Base-by-base conservation (phyloP, 2,888 invertebrate species). In the Mesoligia furuncula region DNA sequence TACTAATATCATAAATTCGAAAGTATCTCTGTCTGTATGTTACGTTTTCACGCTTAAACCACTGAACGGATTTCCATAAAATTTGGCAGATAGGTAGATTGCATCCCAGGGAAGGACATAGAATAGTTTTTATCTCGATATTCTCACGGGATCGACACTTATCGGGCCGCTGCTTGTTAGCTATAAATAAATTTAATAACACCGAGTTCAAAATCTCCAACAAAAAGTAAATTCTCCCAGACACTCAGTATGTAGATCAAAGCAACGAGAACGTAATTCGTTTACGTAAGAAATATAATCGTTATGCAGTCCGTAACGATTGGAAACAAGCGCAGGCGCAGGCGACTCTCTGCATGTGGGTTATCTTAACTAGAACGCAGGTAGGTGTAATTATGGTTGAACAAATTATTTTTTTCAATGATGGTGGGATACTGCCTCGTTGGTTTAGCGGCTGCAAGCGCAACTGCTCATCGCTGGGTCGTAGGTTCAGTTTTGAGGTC, bases 161-260 rank as follows among this genome's bases (percentile, higher is more conserved):
- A 31, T 31, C 31, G 31, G 31, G 31, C 31, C 31, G 31, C 31
- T 31, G 31, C 31, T 31, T 3, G 31, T 31, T 31, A 31, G 31
- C 31, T 31, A 31, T 31, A 31, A 31, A 31, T 36, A 45, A 45
- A n/a, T 1, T 11, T 57, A n/a, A 57, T 57, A 57, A 57, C n/a
- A 11, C 13, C 11, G 57, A n/a, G 13, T 5, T 27, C 83, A 82
- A 78, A 65, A 9, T 13, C 39, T 76, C 0, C 11, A 17, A 76
- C 42, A 69, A 69, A 57, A 79, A 80, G 36, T 51, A 2, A 57
- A 36, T 36, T 79, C 68, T 84, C 79, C 15, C 59, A 79, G 59
- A 20, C 6, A 51, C 8, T 51, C 45, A 65, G 27, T 79, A 81
- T 71, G 65, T 84, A 79, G 85, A 84, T 79, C 84, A 66, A 36